Conservation (phyloP, 2,888 invertebrate genomes). For the Dolichomitus sp. region DNA sequence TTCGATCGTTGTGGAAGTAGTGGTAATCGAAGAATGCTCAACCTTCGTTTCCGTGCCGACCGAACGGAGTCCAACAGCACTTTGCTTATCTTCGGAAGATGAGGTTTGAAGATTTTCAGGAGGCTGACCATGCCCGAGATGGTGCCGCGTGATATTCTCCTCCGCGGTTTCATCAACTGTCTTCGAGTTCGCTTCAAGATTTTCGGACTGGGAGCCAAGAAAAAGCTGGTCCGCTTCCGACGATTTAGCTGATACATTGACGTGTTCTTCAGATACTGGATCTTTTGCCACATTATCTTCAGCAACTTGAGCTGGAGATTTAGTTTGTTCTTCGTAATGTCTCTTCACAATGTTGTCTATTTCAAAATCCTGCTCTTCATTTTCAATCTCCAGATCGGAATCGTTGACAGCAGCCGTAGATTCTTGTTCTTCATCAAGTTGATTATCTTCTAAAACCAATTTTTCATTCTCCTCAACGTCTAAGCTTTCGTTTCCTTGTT, state of each 20-base stretch:
- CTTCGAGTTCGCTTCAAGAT: neutral
- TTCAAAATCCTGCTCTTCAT: neutral
- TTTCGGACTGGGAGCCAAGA: conserved; percentile 26
- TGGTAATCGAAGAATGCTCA: conserved; percentile 21
- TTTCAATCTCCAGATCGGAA: neutral
- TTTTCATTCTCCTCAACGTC: neutral
- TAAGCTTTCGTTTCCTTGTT: neutral
- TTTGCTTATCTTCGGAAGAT: conserved; percentile 1
- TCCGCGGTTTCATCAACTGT: neutral
- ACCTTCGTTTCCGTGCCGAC: conserved; percentile 10
- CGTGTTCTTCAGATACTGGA: neutral
- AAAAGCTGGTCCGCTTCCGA: conserved; percentile 25
- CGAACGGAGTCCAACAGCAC: conserved; percentile 6
- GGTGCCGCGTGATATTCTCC: neutral
- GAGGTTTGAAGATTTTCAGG: conserved; percentile 10
- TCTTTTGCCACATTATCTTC: neutral
- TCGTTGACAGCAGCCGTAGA: neutral
- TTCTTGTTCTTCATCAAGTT: neutral
- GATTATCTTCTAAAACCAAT: neutral
- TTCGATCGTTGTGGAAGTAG: conserved; percentile 21
- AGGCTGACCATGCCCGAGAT: conserved; percentile 8
- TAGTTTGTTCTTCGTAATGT: neutral
- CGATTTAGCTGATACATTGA: neutral
- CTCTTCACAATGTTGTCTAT: conserved; percentile 10
- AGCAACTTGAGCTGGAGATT: neutral